These are phyloP conservation scores for Hybognathus amarus DNA, from an alignment of 2,797 vertebrate species.

Conservation along the genomic window DNA sequence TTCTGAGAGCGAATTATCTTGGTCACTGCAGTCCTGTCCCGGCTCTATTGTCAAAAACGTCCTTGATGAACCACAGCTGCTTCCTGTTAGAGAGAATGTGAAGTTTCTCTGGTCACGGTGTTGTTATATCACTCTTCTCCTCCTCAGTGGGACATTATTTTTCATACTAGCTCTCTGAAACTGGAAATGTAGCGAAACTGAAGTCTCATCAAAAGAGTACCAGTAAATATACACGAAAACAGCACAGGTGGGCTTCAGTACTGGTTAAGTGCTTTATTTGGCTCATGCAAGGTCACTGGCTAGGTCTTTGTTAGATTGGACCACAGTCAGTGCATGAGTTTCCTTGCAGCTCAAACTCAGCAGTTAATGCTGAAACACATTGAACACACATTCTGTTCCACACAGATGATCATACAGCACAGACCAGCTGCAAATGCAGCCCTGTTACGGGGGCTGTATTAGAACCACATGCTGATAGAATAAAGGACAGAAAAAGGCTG, in stretches of 20 bases:
- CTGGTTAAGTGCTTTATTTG: conserved; percentile 32
- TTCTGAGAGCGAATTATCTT: neutral
- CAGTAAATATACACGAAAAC: neutral
- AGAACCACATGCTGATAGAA: conserved; percentile 31
- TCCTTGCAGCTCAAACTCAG: conserved; percentile 7
- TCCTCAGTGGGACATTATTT: conserved; percentile 1
- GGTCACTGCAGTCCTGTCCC: neutral
- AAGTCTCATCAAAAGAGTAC: neutral
- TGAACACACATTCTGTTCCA: conserved; percentile 21
- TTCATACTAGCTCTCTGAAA: conserved; percentile 1
- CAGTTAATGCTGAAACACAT: conserved; percentile 28
- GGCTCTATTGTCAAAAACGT: neutral
- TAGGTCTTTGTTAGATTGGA: conserved; percentile 32
- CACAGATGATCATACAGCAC: conserved; percentile 21
- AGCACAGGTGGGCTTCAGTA: conserved; percentile 21
- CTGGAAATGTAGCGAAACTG: neutral
- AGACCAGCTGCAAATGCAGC: conserved; percentile 37
- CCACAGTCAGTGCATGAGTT: conserved; percentile 29
- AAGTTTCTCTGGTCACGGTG: conserved; percentile 8
- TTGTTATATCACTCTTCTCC: conserved; percentile 1
- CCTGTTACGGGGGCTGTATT: conserved; percentile 17
- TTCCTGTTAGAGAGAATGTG: conserved; percentile 41
- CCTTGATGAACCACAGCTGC: conserved; percentile 46
- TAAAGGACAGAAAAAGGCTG: conserved; percentile 1
- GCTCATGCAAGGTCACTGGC: conserved; percentile 27